A percentile compares a stretch with the other conserved stretches of the same genome.
These are phyloP conservation scores for Leucophora obtusa DNA, from an alignment of 2,888 invertebrate species.

Conservation along the genomic window DNA sequence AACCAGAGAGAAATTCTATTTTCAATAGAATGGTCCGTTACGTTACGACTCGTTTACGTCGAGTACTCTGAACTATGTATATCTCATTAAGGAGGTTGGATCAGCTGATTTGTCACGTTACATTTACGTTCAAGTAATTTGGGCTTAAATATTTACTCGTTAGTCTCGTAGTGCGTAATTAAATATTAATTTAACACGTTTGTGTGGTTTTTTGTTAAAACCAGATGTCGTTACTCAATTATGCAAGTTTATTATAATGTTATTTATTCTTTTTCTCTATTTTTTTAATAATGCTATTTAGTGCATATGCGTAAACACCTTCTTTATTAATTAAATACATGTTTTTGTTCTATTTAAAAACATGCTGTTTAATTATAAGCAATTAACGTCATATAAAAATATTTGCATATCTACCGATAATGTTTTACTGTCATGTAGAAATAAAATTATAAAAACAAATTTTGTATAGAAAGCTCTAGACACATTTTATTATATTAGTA, in stretches of 20 bases:
- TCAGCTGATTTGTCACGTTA: no score
- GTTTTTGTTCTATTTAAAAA: constrained; percentile 9
- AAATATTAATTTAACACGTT: constrained; percentile 10
- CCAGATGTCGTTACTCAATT: neutral
- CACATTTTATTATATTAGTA: no score
- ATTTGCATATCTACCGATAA: neutral
- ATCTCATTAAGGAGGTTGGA: no score
- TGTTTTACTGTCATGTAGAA: no score
- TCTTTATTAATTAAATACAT: constrained; percentile 21
- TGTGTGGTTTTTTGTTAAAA: neutral
- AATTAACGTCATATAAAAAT: constrained; percentile 15
- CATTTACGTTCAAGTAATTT: no score
- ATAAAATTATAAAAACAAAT: no score
- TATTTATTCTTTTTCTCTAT: neutral
- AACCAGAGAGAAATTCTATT: no score
- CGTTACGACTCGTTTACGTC: no score
- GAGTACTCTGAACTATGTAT: no score
- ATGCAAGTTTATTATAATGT: neutral
- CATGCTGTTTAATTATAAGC: neutral
- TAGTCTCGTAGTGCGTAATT: neutral
- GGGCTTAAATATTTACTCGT: neutral
- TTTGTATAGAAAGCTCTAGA: no score
- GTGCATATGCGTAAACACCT: neutral
- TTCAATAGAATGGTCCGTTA: no score
- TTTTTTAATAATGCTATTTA: neutral